Conservation (phyloP, 2,797 vertebrate genomes). For the Poeciliopsis presidionis region DNA sequence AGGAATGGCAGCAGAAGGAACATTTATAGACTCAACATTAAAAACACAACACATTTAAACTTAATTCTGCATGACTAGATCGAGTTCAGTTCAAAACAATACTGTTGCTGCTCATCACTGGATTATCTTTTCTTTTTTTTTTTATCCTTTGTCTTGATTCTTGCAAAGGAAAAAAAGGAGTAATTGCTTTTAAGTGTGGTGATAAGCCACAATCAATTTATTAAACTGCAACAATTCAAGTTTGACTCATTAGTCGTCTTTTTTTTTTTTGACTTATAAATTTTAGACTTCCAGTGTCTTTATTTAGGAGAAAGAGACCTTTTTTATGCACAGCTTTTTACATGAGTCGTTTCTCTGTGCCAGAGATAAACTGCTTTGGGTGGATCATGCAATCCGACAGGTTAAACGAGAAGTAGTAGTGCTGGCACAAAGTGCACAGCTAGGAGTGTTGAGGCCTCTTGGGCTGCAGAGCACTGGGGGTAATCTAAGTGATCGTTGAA, state of each 20-base stretch:
- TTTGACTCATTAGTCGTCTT: not conserved
- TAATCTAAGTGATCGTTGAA: constrained; percentile 8
- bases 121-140: not conserved
- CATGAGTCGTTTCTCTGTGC: constrained; percentile 41
- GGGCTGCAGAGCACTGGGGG: constrained; percentile 10
- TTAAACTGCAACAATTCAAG: not conserved
- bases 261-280: not conserved
- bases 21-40: not conserved
- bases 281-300: not conserved
- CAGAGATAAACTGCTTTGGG: constrained; percentile 58
- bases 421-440: constrained; percentile 4
- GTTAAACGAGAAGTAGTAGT: constrained; percentile 63
- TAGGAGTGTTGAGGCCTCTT: constrained; percentile 28
- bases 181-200: not conserved
- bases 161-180: not conserved
- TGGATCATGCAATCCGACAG: constrained; percentile 54
- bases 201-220: not conserved
- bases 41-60: not conserved
- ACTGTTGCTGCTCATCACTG: not conserved
- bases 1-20: not conserved
- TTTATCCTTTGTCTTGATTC: not conserved
- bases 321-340: not conserved
- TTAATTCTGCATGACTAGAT: not conserved
- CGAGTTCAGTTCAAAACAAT: not conserved
- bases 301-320: not conserved